Base-by-base conservation (phyloP, 2,797 vertebrate genomes). In the Peromyscus eremicus region DNA sequence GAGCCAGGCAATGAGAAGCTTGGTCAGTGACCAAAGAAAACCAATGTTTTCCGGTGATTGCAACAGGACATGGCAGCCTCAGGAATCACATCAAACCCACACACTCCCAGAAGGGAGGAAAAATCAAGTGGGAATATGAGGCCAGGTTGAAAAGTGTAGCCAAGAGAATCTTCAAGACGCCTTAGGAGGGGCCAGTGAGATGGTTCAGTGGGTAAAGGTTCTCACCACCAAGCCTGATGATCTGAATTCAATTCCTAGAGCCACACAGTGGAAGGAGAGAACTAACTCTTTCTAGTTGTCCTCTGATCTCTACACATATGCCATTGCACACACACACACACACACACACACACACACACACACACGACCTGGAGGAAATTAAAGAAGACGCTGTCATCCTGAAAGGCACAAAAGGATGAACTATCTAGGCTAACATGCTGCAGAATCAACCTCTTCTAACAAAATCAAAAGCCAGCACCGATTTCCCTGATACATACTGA, bases 21-120 rank as follows among this genome's bases (percentile, higher is more conserved):
- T 90, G 76, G 76, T 96, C 88, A 49, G 29, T 11, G 52, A 91
- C 93, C 94, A 95, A 32, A 93, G 94, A 57, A 95, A 95, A 32
- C 17, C 64, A 17, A 81, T n/a, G 57, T 12, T 75, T 93, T 81
- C 52, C 76, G 88, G 46, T 86, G 93, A 93, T 0, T 34, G 88
- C 81, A 94, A 91, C 62, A 13, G 62, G 75, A 91, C 73, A 43
- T 13, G 79, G 25, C n/a, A 57, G 82, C 88, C 49, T 57, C 70
- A 0, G 76, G 73, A 27, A 0, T 13, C 17, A 37, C 19, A 77
- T 82, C 94, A 93, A 88, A 6, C 62, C 46, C 52, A 75, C 0
- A 75, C 1, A 13, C 77, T 75, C 92, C 73, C 49, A 29, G 9
- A n/a, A 73, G 57, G 95, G 82, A 55, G 71, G 81, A 80, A 83